Conservation (phyloP, 2,113 vertebrate species). For the Naja naja region DNA sequence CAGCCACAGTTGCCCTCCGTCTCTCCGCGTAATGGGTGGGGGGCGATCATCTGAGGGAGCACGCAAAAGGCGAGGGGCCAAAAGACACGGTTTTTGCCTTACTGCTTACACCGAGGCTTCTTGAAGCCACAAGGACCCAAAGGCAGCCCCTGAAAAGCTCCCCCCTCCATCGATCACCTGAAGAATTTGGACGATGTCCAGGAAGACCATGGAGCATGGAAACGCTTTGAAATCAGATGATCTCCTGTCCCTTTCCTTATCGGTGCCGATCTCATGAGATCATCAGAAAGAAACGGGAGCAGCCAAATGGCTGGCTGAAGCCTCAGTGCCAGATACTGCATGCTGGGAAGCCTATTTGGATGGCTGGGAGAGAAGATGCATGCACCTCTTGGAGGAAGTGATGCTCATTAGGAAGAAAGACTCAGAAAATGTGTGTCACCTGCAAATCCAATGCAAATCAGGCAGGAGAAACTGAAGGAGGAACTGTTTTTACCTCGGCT, state of each 20-base stretch:
- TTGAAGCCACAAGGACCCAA: not conserved
- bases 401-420: not conserved
- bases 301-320: not conserved
- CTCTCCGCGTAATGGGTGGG: not conserved
- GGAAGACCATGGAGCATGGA: not conserved
- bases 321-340: too few relatives aligned
- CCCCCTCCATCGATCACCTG: not conserved
- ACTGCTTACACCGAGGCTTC: not conserved
- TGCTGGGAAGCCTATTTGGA: not conserved
- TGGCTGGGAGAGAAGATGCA: not conserved
- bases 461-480: not conserved
- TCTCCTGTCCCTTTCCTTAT: not conserved
- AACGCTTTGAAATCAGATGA: not conserved
- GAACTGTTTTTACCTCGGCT: not conserved
- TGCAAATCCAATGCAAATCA: not conserved
- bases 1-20: not conserved
- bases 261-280: not conserved
- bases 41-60: not conserved
- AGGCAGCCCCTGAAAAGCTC: not conserved
- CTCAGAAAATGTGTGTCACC: not conserved
- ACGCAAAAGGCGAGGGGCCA: not conserved
- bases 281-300: not conserved
- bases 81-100: not conserved
- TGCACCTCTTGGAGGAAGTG: not conserved
- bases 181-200: not conserved